Percentiles rank a stretch among this genome's conserved stretches.
These are phyloP conservation scores for Himalopsyche kuldschensis DNA, from an alignment of 2,888 invertebrate species.

Conservation along the genomic window DNA sequence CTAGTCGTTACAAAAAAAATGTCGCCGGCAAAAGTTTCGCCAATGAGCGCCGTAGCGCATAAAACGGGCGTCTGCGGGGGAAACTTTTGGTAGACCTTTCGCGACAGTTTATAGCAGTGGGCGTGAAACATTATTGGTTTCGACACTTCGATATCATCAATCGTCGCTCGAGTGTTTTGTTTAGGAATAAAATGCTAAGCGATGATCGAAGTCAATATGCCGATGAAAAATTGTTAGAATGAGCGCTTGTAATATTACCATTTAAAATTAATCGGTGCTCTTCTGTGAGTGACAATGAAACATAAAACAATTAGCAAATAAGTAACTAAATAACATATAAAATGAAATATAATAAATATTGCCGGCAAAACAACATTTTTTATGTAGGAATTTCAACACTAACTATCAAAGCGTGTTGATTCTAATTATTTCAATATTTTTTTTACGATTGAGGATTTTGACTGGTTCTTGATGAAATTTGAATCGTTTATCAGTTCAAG, in stretches of 20 bases:
- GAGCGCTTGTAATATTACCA: not conserved
- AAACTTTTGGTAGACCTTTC: conserved; percentile 15
- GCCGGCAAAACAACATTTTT: no score
- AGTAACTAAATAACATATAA: no score
- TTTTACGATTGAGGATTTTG: no score
- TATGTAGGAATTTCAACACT: no score
- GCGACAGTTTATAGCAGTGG: conserved; percentile 15
- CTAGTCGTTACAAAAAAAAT: not conserved
- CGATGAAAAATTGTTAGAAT: conserved; percentile 16
- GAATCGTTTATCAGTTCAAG: no score
- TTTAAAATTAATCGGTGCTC: not conserved
- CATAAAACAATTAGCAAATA: no score
- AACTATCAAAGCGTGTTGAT: no score
- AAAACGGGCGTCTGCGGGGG: not conserved
- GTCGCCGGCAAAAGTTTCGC: not conserved
- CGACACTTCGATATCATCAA: conserved; percentile 38
- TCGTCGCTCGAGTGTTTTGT: conserved; percentile 25
- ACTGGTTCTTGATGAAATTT: no score
- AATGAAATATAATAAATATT: no score
- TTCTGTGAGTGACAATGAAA: not conserved
- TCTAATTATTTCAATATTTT: no score
- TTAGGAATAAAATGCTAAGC: conserved; percentile 5
- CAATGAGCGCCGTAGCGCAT: not conserved
- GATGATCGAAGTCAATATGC: conserved; percentile 7
- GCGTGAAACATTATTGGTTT: conserved; percentile 36